A percentile compares a stretch with the other conserved stretches of the same genome.
Conservation (phyloP, 2,113 vertebrate species). For the Stegostoma tigrinum region DNA sequence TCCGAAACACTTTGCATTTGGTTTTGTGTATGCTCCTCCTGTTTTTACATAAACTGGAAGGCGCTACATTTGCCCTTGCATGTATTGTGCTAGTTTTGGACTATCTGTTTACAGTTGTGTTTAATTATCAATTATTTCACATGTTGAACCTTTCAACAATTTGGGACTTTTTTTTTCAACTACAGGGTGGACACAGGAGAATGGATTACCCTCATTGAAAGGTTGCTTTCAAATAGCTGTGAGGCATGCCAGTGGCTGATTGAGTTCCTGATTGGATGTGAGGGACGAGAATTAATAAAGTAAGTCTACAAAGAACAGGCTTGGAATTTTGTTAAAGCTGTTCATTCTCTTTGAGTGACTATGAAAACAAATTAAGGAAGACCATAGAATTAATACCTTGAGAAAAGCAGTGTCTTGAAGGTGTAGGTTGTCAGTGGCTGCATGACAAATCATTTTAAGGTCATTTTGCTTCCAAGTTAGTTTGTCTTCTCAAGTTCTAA, state of each 20-base stretch:
- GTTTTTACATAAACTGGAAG: background rate
- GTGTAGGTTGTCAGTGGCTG: background rate
- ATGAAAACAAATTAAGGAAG: background rate
- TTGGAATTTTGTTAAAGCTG: background rate
- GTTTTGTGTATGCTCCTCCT: background rate
- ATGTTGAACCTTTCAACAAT: background rate
- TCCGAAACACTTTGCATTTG: background rate
- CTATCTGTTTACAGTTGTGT: background rate
- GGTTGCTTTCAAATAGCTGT: conserved; percentile 85
- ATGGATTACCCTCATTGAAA: conserved; percentile 93
- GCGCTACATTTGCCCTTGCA: background rate
- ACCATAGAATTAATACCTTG: background rate
- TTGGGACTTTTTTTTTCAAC: conserved; percentile 40
- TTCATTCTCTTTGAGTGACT: background rate
- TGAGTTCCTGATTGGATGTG: conserved; percentile 80
- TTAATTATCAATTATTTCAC: background rate
- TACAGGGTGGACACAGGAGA: conserved; percentile 91
- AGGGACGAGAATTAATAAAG: conserved; percentile 90
- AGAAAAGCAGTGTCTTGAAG: background rate
- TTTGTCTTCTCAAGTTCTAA: background rate
- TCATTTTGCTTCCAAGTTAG: background rate
- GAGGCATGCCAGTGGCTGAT: conserved; percentile 94
- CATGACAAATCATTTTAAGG: background rate
- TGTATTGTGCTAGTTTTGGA: background rate
- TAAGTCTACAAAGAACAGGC: conserved; percentile 51